These are phyloP conservation scores for Ctenicera cuprea DNA, from an alignment of 2,888 invertebrate genomes.

Conservation along the genomic window DNA sequence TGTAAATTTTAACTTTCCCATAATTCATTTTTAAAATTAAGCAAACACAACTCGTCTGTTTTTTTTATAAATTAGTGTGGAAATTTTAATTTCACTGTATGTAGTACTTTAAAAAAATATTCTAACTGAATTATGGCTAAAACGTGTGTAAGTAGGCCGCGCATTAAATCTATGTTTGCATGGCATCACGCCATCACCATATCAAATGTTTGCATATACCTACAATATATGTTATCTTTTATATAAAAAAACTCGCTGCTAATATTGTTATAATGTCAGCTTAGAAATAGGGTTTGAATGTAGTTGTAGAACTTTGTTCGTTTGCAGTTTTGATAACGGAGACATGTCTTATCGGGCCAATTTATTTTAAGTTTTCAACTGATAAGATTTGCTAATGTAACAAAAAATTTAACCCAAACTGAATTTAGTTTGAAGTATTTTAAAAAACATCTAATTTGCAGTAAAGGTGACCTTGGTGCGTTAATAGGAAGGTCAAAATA, in stretches of 20 bases:
- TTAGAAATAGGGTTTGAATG: constrained; percentile 18
- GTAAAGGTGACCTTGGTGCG: too few relatives aligned
- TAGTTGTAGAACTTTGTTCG: constrained; percentile 33
- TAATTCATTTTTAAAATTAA: too few relatives aligned
- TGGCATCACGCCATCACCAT: constrained; percentile 30
- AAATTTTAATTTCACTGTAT: too few relatives aligned
- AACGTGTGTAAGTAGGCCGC: constrained; percentile 18
- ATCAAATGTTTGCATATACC: constrained; percentile 42
- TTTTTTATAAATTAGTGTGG: too few relatives aligned
- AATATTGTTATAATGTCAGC: constrained; percentile 21
- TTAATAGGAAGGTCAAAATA: too few relatives aligned
- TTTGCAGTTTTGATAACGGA: constrained; percentile 43
- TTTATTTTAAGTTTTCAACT: constrained; percentile 31
- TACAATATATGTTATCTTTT: constrained; percentile 32
- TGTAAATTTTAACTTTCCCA: too few relatives aligned
- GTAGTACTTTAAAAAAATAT: too few relatives aligned
- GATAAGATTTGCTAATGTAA: constrained; percentile 15
- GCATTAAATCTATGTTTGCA: constrained; percentile 27
- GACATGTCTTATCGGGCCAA: constrained; percentile 22
- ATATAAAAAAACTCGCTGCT: constrained; percentile 32
- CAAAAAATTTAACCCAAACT: background rate
- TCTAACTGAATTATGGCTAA: too few relatives aligned
- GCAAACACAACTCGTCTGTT: too few relatives aligned
- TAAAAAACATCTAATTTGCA: too few relatives aligned
- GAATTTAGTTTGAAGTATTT: background rate